These are phyloP conservation scores for Protonemura montana DNA, from an alignment of 2,888 invertebrate species.

Conservation along the genomic window DNA sequence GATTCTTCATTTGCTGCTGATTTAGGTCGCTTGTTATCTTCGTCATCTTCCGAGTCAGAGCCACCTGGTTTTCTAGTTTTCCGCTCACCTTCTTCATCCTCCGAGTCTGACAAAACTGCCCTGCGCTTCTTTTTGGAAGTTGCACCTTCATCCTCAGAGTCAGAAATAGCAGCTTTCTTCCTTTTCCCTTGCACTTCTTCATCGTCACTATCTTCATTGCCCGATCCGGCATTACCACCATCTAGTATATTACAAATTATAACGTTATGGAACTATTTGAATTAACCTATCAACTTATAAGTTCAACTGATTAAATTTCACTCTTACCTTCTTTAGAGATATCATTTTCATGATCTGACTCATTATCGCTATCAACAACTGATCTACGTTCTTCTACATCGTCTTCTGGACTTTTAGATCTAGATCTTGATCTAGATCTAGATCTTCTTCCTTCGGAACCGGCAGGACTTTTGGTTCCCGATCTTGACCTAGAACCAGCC, in stretches of 20 bases:
- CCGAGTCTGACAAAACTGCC: conserved; percentile 54
- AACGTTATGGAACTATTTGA: no score
- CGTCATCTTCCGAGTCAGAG: conserved; percentile 69
- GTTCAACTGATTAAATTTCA: no score
- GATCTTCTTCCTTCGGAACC: conserved; percentile 27
- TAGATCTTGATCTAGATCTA: conserved; percentile 33
- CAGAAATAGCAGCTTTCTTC: conserved; percentile 62
- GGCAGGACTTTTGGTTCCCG: conserved; percentile 51
- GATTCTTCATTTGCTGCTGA: conserved; percentile 56
- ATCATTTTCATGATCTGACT: conserved; percentile 49
- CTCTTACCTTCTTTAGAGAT: not conserved
- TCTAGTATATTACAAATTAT: conserved; percentile 37
- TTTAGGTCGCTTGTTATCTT: conserved; percentile 56
- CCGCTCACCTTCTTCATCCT: conserved; percentile 54
- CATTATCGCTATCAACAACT: conserved; percentile 54
- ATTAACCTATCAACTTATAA: no score
- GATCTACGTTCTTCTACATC: conserved; percentile 54
- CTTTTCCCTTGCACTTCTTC: conserved; percentile 55
- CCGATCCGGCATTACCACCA: conserved; percentile 44
- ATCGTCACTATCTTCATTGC: conserved; percentile 48
- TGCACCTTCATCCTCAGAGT: conserved; percentile 64
- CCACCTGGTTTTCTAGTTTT: conserved; percentile 59
- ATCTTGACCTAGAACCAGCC: conserved; percentile 52
- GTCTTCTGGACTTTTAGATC: conserved; percentile 45
- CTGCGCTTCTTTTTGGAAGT: conserved; percentile 51